Evolutionary conservation across 2,797 vertebrate species (phyloP), one percentile per base, ranked within the genome.

Genomic region (Apodemus agrarius): DNA sequence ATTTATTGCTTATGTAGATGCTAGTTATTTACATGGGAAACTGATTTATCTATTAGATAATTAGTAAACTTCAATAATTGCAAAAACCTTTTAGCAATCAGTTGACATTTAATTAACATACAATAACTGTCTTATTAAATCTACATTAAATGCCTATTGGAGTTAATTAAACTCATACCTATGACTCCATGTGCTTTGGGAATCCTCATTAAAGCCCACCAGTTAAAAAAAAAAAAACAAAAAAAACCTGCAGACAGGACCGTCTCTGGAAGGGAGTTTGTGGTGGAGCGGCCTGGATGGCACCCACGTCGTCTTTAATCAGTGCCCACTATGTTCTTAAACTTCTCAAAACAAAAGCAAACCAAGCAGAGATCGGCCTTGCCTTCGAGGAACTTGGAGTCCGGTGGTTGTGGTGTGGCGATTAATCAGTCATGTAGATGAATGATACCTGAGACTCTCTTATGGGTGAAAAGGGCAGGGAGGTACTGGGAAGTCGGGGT

Each of bases 121-220:
- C 98, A 99, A 98, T 99, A 99, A 99, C 98, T 99, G 98, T 98
- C 98, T 98, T 99, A 98, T 98, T 99, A 99, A 99, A 98, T 99
- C 98, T 98, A 98, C 98, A 98, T 98, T 98, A 99, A 98, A 98
- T 97, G 98, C 97, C 98, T 98, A 98, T 98, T 98, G 98, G 97
- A 98, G 98, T 98, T 98, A 98, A 99, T 99, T 99, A 98, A 98
- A 98, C 96, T 97, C 95, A 78, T 95, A 97, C 90, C 94, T 96
- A 96, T 91, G 90, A 97, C 97, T 98, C 94, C 49, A 84, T 17
- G 97, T 97, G 98, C 97, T 97, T 97, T 96, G 86, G 96, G 97
- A 98, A 98, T 94, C 37, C 72, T 97, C 96, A 90, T 93, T 97
- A 88, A 6, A 97, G 84, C 93, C 97, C 67, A 98, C 96, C 87